Conservation (phyloP, 1,140 invertebrate species). For the Leguminivora glycinivorella region DNA sequence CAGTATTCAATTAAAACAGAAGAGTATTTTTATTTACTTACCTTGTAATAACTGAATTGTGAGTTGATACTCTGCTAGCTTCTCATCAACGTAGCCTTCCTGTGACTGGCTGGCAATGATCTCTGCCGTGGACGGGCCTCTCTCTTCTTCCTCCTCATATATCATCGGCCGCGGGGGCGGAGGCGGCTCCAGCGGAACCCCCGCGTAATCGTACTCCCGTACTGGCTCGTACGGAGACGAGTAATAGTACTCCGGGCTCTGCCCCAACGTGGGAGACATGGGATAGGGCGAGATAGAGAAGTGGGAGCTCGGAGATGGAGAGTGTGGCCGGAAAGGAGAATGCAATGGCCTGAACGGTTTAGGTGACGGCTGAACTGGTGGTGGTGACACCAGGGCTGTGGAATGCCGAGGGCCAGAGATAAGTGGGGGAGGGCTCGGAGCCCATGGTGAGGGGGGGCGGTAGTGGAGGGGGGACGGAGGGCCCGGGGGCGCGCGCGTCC, state of each 20-base stretch:
- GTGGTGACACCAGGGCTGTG: slow-evolving; percentile 73
- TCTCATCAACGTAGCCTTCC: slow-evolving; percentile 94
- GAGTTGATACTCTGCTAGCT: slow-evolving; percentile 94
- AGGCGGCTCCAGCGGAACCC: slow-evolving; percentile 85
- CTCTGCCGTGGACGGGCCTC: slow-evolving; percentile 91
- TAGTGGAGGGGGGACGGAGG: slow-evolving; percentile 80
- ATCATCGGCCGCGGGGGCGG: slow-evolving; percentile 80
- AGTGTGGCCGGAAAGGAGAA: slow-evolving; percentile 70
- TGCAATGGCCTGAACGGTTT: slow-evolving; percentile 79
- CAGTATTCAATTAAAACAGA: too few species aligned
- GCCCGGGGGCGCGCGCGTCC: slow-evolving; percentile 73
- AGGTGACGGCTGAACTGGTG: slow-evolving; percentile 66
- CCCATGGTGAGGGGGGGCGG: slow-evolving; percentile 83
- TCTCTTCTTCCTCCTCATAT: slow-evolving; percentile 83
- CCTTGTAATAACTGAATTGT: slow-evolving; percentile 94
- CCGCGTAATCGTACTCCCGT: slow-evolving; percentile 82
- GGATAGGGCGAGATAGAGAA: slow-evolving; percentile 76
- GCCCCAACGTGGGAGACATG: slow-evolving; percentile 78
- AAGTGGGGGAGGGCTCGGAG: slow-evolving; percentile 81
- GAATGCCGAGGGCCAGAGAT: slow-evolving; percentile 80
- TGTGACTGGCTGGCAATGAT: slow-evolving; percentile 95
- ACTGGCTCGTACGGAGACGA: slow-evolving; percentile 81
- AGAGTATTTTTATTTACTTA: too few species aligned
- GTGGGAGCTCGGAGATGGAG: slow-evolving; percentile 71
- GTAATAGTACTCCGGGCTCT: slow-evolving; percentile 82